Conservation (phyloP, 2,797 vertebrate species). For the Scyliorhinus canicula region DNA sequence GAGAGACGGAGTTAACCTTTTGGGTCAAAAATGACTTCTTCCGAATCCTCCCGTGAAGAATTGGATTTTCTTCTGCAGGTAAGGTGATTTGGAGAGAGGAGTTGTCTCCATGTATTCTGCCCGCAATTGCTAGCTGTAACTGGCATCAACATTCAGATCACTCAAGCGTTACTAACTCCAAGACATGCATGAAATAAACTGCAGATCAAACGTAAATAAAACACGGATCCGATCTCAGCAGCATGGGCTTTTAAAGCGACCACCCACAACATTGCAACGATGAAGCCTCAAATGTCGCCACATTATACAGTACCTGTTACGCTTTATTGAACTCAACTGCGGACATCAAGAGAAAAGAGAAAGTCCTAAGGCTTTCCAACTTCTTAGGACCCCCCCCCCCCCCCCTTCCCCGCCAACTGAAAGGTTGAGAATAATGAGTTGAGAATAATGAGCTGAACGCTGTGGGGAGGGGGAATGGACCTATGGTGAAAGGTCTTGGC, state of each 20-base stretch:
- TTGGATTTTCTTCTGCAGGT: neutral
- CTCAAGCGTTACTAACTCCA: too few relatives aligned
- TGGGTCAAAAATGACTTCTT: too few relatives aligned
- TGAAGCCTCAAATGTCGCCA: neutral
- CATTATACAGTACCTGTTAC: neutral
- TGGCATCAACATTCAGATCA: neutral
- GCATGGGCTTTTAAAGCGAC: neutral
- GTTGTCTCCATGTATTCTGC: too few relatives aligned
- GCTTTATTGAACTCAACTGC: neutral
- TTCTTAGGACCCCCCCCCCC: too few relatives aligned
- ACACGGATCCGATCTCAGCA: neutral
- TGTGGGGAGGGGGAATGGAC: neutral
- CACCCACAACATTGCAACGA: neutral
- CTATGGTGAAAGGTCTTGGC: neutral
- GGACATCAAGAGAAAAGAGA: neutral
- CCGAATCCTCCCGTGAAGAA: neutral
- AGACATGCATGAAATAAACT: neutral
- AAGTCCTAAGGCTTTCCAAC: neutral
- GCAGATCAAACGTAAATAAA: too few relatives aligned
- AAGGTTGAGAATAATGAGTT: neutral
- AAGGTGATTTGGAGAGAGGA: neutral
- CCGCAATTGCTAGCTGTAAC: neutral
- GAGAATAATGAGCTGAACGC: neutral
- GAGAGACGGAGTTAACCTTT: too few relatives aligned
- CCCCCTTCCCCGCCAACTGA: neutral